These are phyloP conservation scores for Eretmochelys imbricata DNA, from an alignment of 2,113 vertebrate species.

Conservation along the genomic window DNA sequence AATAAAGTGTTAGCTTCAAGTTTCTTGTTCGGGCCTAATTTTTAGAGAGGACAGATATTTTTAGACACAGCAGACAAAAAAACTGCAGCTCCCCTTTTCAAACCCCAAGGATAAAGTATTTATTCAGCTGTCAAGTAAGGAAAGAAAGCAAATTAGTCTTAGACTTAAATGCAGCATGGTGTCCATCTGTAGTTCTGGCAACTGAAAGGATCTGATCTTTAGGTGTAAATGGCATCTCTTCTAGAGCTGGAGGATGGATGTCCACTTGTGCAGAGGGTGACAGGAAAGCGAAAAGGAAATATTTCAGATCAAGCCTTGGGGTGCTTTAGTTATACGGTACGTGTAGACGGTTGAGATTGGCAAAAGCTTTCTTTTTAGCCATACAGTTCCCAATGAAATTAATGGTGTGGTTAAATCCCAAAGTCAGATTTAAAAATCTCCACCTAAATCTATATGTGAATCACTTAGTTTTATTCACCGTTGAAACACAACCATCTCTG, in stretches of 20 bases:
- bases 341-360: neutral
- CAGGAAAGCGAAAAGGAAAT: slow-evolving; percentile 62
- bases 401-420: neutral
- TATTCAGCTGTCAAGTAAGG: slow-evolving; percentile 72
- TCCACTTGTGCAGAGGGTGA: slow-evolving; percentile 47
- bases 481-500: neutral
- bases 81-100: slow-evolving; percentile 36
- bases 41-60: slow-evolving; percentile 43
- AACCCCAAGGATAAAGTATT: slow-evolving; percentile 64
- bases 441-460: neutral
- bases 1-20: slow-evolving; percentile 40
- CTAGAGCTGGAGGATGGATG: slow-evolving; percentile 3
- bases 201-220: neutral
- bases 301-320: neutral
- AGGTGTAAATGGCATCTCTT: slow-evolving; percentile 50
- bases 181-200: slow-evolving; percentile 41
- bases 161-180: slow-evolving; percentile 38
- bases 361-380: neutral
- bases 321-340: neutral
- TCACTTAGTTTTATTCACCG: neutral
- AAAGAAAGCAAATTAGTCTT: slow-evolving; percentile 74
- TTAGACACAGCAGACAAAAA: slow-evolving; percentile 54
- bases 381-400: neutral
- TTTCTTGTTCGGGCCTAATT: slow-evolving; percentile 55
- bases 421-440: neutral